Conservation (phyloP, 2,113 vertebrate species). For the Gobio gobio region DNA sequence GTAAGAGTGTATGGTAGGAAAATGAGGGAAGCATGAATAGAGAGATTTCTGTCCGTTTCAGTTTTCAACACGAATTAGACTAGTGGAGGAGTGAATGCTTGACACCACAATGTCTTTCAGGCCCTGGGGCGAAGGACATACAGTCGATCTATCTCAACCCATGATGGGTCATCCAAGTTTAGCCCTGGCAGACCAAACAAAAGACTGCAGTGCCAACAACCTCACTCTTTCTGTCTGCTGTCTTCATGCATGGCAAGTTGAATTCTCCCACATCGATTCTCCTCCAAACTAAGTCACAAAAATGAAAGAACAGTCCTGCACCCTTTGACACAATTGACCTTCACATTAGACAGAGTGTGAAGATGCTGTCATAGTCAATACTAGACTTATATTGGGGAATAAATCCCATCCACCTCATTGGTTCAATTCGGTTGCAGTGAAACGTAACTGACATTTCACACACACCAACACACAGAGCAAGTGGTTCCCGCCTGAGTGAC, state of each 20-base stretch:
- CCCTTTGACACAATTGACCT: background rate
- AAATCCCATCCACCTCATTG: slow-evolving; percentile 3
- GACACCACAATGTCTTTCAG: slow-evolving; percentile 17
- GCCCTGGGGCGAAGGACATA: background rate
- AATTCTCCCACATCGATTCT: background rate
- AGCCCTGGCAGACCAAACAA: slow-evolving; percentile 24
- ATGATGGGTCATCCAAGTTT: slow-evolving; percentile 1
- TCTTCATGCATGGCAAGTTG: background rate
- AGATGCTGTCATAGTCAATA: slow-evolving; percentile 28
- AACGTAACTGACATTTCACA: slow-evolving; percentile 25
- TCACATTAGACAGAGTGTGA: slow-evolving; percentile 4
- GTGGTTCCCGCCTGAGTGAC: background rate
- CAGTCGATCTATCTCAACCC: slow-evolving; percentile 2
- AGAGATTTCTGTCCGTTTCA: background rate
- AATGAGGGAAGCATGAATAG: background rate
- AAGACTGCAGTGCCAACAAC: background rate
- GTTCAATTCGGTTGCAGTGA: slow-evolving; percentile 1
- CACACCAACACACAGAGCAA: background rate
- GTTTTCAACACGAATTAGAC: slow-evolving; percentile 15
- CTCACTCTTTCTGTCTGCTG: background rate
- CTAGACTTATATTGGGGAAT: background rate
- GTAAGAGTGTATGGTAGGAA: background rate
- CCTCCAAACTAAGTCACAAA: background rate
- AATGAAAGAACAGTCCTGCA: background rate
- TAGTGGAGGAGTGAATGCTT: background rate